A percentile compares a stretch with the other conserved stretches of the same genome.
Conservation (phyloP, 2,797 vertebrate genomes). For the Schizothorax lantsangensis region DNA sequence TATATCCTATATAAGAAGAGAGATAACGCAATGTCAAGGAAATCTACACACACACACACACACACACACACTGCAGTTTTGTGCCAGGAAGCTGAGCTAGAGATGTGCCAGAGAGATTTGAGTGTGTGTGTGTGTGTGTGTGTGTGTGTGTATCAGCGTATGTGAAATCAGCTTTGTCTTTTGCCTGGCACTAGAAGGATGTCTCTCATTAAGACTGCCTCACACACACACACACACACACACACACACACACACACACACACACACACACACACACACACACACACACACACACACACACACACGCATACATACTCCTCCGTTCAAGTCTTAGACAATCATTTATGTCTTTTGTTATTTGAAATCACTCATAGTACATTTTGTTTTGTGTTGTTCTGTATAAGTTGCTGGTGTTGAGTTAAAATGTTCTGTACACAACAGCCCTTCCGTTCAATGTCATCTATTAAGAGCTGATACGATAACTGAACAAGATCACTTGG, state of each 20-base stretch:
- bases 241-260: neutral
- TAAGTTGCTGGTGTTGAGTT: neutral
- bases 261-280: neutral
- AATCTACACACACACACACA: neutral
- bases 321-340: neutral
- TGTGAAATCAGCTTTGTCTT: constrained; percentile 50
- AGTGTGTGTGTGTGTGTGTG: neutral
- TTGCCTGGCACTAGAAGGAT: constrained; percentile 39
- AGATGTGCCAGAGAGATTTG: constrained; percentile 45
- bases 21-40: neutral
- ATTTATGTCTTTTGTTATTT: constrained; percentile 1
- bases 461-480: neutral
- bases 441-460: neutral
- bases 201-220: constrained; percentile 6
- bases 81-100: constrained; percentile 26
- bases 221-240: neutral
- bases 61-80: constrained; percentile 1
- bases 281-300: neutral
- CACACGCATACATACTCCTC: neutral
- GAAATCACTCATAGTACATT: neutral
- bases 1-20: neutral
- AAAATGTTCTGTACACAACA: constrained; percentile 10
- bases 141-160: constrained; percentile 21
- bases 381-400: neutral
- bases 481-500: neutral